Conservation (phyloP, 2,113 vertebrate genomes). For the Hystrix brachyura region DNA sequence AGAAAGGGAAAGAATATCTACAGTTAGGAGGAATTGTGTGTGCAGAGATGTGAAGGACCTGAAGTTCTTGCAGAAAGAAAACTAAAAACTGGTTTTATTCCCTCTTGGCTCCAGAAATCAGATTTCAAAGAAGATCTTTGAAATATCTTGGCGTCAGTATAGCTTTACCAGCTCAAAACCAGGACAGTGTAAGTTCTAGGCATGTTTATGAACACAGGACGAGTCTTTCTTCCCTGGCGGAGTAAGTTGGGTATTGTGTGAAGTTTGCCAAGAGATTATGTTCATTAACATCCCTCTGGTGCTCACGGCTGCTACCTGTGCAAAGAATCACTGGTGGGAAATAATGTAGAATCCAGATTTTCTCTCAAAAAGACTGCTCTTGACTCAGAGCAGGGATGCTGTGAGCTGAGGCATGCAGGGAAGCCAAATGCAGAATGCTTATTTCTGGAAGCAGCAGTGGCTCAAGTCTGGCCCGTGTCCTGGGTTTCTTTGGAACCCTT, state of each 20-base stretch:
- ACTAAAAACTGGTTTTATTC: not conserved
- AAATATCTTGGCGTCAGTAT: not conserved
- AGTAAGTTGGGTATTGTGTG: not conserved
- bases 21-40: not conserved
- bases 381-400: not conserved
- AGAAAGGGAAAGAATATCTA: not conserved
- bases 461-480: not conserved
- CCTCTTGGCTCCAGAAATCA: not conserved
- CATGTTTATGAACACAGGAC: not conserved
- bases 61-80: constrained; percentile 24
- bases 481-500: not conserved
- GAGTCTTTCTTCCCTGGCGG: not conserved
- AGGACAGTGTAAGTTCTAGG: not conserved
- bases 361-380: constrained; percentile 5
- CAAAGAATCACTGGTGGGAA: not conserved
- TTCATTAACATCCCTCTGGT: not conserved
- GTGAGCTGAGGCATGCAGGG: not conserved
- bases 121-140: not conserved
- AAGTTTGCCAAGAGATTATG: constrained; percentile 4
- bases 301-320: not conserved
- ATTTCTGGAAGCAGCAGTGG: not conserved
- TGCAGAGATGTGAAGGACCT: not conserved
- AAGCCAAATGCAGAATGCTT: not conserved
- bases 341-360: not conserved
- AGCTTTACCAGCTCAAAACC: constrained; percentile 1